Conservation (phyloP, 2,888 invertebrate species). For the Seira ritae region DNA sequence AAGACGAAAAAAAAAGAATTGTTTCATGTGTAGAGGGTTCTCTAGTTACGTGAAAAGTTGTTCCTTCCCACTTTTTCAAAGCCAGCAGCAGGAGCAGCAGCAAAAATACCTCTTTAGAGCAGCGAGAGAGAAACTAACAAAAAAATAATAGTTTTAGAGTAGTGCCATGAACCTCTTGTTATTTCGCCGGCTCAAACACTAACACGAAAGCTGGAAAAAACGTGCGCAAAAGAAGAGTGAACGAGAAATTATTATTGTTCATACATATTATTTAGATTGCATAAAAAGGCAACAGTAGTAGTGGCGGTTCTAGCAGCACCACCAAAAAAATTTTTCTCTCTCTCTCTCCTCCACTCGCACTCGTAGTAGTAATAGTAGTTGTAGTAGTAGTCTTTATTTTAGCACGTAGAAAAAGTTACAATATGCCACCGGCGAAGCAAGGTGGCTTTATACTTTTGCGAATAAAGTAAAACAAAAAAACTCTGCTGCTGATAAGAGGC, state of each 20-base stretch:
- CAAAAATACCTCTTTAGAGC: neutral
- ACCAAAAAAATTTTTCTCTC: neutral
- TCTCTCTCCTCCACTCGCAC: too few relatives aligned
- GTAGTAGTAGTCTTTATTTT: conserved; percentile 2
- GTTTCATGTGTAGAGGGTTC: conserved; percentile 38
- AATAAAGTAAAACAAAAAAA: conserved; percentile 39
- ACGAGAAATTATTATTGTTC: conserved; percentile 44
- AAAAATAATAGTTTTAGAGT: conserved; percentile 9
- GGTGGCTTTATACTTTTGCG: conserved; percentile 16
- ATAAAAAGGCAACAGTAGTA: neutral
- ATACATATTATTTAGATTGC: conserved; percentile 22
- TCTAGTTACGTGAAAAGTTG: conserved; percentile 50
- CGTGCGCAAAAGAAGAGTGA: conserved; percentile 50
- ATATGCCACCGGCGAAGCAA: conserved; percentile 54
- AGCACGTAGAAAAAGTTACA: conserved; percentile 28
- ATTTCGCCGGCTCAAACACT: conserved; percentile 46
- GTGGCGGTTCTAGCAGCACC: neutral
- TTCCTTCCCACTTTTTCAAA: conserved; percentile 40
- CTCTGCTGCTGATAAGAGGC: conserved; percentile 22
- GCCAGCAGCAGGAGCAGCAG: neutral
- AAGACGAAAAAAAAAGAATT: conserved; percentile 24
- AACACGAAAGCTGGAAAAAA: conserved; percentile 40
- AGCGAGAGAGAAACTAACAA: conserved; percentile 12
- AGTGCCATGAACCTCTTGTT: conserved; percentile 30
- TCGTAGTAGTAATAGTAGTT: too few relatives aligned